Conservation (phyloP, 2,888 invertebrate genomes). For the Nomada flava region DNA sequence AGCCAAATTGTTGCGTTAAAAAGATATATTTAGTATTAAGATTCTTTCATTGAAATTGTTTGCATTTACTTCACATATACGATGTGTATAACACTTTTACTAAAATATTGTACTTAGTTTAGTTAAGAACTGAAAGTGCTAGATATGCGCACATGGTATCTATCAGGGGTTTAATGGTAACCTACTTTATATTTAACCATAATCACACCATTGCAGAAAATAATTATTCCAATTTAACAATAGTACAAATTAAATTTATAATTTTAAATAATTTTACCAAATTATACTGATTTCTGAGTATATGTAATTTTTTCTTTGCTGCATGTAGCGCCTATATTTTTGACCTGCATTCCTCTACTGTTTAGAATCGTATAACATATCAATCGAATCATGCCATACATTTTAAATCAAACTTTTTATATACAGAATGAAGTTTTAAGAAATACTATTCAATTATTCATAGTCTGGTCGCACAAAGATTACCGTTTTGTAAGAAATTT, state of each 20-base stretch:
- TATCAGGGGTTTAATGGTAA: constrained; percentile 25
- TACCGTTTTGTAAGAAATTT: not conserved
- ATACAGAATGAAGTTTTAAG: constrained; percentile 21
- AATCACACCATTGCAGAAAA: constrained; percentile 7
- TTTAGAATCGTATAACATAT: constrained; percentile 7
- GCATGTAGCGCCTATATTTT: not conserved
- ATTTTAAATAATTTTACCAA: constrained; percentile 23
- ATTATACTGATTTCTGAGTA: constrained; percentile 8
- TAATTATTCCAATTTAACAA: constrained; percentile 25
- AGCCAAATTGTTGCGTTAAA: constrained; percentile 30
- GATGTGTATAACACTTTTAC: constrained; percentile 23
- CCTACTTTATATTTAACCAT: constrained; percentile 19
- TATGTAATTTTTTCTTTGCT: not conserved
- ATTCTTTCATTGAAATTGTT: constrained; percentile 16
- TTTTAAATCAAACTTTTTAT: constrained; percentile 33
- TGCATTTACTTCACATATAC: constrained; percentile 42
- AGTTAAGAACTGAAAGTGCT: constrained; percentile 33
- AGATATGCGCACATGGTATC: constrained; percentile 26
- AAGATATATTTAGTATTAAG: constrained; percentile 15
- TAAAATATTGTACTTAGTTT: constrained; percentile 61
- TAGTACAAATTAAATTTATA: constrained; percentile 46
- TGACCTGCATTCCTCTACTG: constrained; percentile 13
- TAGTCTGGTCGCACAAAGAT: constrained; percentile 4
- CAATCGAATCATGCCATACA: constrained; percentile 34
- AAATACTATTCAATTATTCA: constrained; percentile 3